Conservation (phyloP, 2,888 invertebrate species). For the Callimorpha dominula region DNA sequence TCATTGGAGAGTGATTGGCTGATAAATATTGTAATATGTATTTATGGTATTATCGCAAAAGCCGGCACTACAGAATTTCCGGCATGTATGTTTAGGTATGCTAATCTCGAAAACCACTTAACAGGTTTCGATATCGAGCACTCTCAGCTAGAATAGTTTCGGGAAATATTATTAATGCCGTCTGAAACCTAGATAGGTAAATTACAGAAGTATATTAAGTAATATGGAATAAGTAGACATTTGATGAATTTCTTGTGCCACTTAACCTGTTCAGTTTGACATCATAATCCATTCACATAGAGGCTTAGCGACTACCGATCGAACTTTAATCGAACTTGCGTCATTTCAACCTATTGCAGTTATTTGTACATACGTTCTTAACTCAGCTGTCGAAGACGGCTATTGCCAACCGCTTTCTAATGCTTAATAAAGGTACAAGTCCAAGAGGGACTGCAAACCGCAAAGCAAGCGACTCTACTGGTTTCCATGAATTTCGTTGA, state of each 20-base stretch:
- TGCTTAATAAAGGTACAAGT: too few relatives aligned
- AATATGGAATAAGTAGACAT: neutral
- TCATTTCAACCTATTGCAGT: conserved; percentile 28
- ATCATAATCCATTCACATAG: neutral
- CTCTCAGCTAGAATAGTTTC: conserved; percentile 14
- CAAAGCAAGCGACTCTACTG: too few relatives aligned
- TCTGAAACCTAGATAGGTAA: conserved; percentile 25
- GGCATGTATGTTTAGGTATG: conserved; percentile 26
- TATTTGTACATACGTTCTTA: conserved; percentile 32
- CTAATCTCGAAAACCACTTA: conserved; percentile 49
- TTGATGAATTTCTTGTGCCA: neutral
- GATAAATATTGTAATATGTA: neutral
- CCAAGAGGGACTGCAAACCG: too few relatives aligned
- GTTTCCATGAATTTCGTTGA: too few relatives aligned
- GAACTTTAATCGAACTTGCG: neutral
- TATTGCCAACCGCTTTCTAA: too few relatives aligned
- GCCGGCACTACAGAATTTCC: conserved; percentile 19
- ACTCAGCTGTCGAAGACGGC: too few relatives aligned
- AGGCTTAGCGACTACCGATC: neutral
- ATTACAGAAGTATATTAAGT: conserved; percentile 1
- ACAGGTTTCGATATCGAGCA: conserved; percentile 35
- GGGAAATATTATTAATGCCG: conserved; percentile 32
- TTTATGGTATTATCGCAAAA: neutral
- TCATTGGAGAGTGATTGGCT: neutral
- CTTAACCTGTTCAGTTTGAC: neutral